Evolutionary conservation across 2,888 invertebrate species (phyloP).

Genomic region (Pantelozetes paolii): DNA sequence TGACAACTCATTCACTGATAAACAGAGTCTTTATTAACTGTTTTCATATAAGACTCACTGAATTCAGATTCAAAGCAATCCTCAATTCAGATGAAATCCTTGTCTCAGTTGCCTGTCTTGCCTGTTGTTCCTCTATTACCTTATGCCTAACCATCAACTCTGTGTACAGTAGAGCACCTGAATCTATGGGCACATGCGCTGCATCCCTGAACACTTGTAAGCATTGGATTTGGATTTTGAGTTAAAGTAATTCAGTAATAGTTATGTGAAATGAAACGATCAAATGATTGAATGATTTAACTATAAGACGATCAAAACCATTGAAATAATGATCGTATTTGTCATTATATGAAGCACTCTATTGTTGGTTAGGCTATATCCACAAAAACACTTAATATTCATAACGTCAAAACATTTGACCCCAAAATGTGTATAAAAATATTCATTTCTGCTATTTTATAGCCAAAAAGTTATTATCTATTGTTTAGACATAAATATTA

Average conservation of each 20-base stretch:
- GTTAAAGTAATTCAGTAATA: background rate
- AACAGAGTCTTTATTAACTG: background rate
- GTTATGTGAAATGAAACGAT: background rate
- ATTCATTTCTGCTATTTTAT: too few species aligned
- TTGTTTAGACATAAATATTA: too few species aligned
- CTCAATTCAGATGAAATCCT: background rate
- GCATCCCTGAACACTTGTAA: constrained; percentile 23
- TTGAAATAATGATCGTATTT: too few species aligned
- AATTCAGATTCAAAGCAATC: background rate
- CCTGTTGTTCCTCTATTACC: constrained; percentile 33
- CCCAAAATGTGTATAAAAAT: too few species aligned
- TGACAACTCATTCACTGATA: background rate
- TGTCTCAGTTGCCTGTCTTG: background rate
- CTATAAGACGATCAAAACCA: too few species aligned
- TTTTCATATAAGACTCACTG: background rate
- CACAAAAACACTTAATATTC: too few species aligned
- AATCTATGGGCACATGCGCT: constrained; percentile 28
- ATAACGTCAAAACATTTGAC: too few species aligned
- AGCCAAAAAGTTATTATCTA: too few species aligned
- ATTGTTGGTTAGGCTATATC: too few species aligned
- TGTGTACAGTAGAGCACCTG: constrained; percentile 15
- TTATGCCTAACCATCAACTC: background rate
- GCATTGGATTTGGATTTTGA: constrained; percentile 23
- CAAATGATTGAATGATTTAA: background rate
- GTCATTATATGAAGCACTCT: too few species aligned